phyloP scores from a whole-genome alignment of 2,113 vertebrate species.

The Osmerus mordax region DNA sequence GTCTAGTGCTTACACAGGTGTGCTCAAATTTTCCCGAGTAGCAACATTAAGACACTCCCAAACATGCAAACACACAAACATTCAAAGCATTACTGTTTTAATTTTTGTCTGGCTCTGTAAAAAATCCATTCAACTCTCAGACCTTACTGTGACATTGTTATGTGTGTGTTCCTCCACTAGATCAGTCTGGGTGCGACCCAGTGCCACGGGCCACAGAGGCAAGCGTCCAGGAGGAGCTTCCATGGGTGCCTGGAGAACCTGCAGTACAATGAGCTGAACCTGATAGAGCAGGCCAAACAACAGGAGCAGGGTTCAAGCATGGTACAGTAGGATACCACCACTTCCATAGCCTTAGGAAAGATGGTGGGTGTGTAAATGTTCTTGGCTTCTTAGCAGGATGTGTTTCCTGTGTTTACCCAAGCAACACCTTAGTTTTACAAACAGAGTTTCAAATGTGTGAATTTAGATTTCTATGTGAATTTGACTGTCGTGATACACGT shows the following conservation, averaged over 20 bases:
- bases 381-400: too few species aligned
- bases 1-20: too few species aligned
- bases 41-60: neutral
- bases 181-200: constrained; percentile 87
- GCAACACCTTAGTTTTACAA: too few species aligned
- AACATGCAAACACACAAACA: neutral
- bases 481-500: too few species aligned
- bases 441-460: too few species aligned
- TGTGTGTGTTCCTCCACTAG: constrained; percentile 63
- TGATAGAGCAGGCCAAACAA: constrained; percentile 77
- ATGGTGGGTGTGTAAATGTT: neutral
- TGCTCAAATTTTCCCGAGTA: too few species aligned
- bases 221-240: constrained; percentile 77
- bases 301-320: constrained; percentile 72
- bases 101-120: neutral
- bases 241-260: constrained; percentile 92
- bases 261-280: constrained; percentile 80
- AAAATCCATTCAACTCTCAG: constrained; percentile 19
- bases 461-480: too few species aligned
- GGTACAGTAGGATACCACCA: constrained; percentile 62
- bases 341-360: too few species aligned
- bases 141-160: constrained; percentile 8
- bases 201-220: constrained; percentile 75
- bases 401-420: too few species aligned
- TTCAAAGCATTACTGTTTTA: neutral